Conservation (phyloP, 2,888 invertebrate genomes). For the Hydraecia micacea region DNA sequence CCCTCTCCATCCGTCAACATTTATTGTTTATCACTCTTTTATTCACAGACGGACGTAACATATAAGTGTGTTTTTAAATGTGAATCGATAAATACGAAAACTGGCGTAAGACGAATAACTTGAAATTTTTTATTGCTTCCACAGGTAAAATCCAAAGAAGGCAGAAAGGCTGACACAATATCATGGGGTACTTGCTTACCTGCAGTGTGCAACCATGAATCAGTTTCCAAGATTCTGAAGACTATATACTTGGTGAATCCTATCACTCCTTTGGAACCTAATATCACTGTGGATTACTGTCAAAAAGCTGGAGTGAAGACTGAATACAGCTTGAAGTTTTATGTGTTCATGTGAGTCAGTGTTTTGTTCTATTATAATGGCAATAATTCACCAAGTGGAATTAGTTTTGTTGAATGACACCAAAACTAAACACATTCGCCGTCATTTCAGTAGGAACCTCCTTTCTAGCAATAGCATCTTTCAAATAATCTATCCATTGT, state of each 20-base stretch:
- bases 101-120: neutral
- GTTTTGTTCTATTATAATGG: neutral
- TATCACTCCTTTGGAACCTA: conserved; percentile 52
- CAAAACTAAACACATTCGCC: too few relatives aligned
- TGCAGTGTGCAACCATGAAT: conserved; percentile 63
- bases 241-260: conserved; percentile 65
- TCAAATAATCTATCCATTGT: too few relatives aligned
- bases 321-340: conserved; percentile 51
- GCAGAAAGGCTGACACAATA: conserved; percentile 63
- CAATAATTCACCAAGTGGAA: neutral
- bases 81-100: neutral
- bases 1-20: neutral
- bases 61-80: too few relatives aligned
- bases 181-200: conserved; percentile 74
- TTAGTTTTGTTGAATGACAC: neutral
- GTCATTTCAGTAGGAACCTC: too few relatives aligned
- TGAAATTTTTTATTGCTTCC: neutral
- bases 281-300: conserved; percentile 64
- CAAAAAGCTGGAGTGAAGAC: conserved; percentile 50
- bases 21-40: neutral
- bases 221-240: conserved; percentile 67
- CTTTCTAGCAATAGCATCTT: too few relatives aligned
- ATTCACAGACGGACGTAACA: neutral
- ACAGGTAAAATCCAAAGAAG: conserved; percentile 59
- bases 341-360: conserved; percentile 66